Evolutionary conservation across 2,113 vertebrate species (phyloP).

Genomic region (Mastomys coucha): DNA sequence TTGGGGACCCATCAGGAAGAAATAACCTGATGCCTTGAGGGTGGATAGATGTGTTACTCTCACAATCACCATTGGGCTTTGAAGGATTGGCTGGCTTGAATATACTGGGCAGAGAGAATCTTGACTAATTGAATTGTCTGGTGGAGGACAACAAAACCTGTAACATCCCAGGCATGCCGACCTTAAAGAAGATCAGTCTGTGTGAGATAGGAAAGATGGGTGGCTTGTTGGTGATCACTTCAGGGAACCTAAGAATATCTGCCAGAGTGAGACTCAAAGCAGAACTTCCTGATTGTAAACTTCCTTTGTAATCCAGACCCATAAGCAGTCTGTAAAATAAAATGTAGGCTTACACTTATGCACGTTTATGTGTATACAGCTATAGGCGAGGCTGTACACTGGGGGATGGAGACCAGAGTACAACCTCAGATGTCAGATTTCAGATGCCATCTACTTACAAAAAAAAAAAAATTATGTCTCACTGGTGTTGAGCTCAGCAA

Average conservation of each 20-base stretch:
- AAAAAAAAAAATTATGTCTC: background rate
- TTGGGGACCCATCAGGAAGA: constrained; percentile 69
- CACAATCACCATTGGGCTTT: constrained; percentile 54
- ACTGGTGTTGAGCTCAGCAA: background rate
- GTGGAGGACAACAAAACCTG: constrained; percentile 66
- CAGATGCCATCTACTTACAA: background rate
- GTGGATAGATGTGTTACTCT: constrained; percentile 73
- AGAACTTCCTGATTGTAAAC: background rate
- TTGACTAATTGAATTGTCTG: constrained; percentile 83
- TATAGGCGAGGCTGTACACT: background rate
- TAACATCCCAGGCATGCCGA: constrained; percentile 66
- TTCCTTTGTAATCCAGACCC: background rate
- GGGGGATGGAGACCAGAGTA: background rate
- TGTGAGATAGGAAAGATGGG: constrained; percentile 76
- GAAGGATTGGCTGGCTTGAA: constrained; percentile 72
- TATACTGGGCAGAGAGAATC: constrained; percentile 58
- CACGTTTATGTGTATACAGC: no score
- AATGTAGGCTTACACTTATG: background rate
- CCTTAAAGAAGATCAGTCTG: constrained; percentile 76
- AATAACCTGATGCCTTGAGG: constrained; percentile 64
- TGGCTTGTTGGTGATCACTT: constrained; percentile 49
- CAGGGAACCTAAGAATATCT: constrained; percentile 1
- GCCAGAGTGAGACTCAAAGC: background rate
- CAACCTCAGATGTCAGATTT: background rate
- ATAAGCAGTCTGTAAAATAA: background rate